A percentile compares a stretch with the other conserved stretches of the same genome.
phyloP scores from a whole-genome alignment of 2,888 invertebrate genomes.

The Rhagium mordax region DNA sequence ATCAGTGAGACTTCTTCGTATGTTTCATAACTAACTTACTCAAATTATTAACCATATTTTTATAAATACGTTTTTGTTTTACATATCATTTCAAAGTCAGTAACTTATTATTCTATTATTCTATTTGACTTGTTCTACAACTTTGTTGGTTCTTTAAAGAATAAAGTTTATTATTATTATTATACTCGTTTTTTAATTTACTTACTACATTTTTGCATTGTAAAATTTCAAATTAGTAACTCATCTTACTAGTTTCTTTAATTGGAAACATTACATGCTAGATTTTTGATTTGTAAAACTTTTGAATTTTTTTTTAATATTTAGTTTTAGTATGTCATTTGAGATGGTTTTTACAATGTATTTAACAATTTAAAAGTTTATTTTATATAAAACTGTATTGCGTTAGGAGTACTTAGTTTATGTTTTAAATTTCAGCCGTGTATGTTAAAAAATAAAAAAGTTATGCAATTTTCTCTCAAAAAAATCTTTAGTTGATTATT shows the following conservation, averaged over 20 bases:
- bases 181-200: background rate
- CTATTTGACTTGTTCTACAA: too few relatives aligned
- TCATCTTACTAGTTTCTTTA: background rate
- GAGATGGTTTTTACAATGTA: background rate
- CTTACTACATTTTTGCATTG: too few relatives aligned
- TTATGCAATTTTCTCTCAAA: background rate
- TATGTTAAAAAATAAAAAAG: background rate
- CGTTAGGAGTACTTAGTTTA: too few relatives aligned
- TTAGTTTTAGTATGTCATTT: background rate
- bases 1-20: background rate
- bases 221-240: too few relatives aligned
- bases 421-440: background rate
- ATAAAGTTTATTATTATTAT: too few relatives aligned
- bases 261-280: background rate
- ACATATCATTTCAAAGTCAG: too few relatives aligned
- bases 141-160: background rate
- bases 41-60: too few relatives aligned
- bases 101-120: too few relatives aligned
- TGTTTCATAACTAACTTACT: too few relatives aligned
- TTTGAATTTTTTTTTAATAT: background rate
- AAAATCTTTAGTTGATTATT: background rate
- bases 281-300: constrained; percentile 2
- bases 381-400: too few relatives aligned
- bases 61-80: too few relatives aligned
- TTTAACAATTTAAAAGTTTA: too few relatives aligned